Evolutionary conservation across 2,797 vertebrate genomes (phyloP), one percentile per base, ranked within the genome.

Genomic region (Gouania willdenowi): DNA sequence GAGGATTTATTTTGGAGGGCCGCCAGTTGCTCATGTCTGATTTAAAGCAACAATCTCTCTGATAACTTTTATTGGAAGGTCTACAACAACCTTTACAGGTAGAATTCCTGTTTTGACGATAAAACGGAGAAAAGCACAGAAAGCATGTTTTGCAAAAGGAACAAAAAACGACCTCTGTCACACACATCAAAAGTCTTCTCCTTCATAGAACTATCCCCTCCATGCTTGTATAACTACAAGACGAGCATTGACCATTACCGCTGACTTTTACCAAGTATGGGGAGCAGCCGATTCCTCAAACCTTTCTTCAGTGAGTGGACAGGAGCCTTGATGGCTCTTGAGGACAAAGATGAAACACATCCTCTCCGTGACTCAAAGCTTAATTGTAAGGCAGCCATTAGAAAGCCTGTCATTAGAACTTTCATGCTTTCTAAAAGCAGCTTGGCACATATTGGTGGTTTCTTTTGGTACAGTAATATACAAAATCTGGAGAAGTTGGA

Each of bases 341-440:
- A 37, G 43, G 41, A 67, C 47, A 24, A 31, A 60, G 34, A 74
- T 58, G 45, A 77, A 79, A 65, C 43, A 33, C 37, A 25, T 9
- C 47, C 55, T 63, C 33, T 45, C 22, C 54, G 24, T 40, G 2
- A 55, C 4, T 14, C 30, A 38, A 28, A 41, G 22, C 27, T 18
- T 70, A 77, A 81, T 77, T 79, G 44, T 37, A 62, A 71, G 63
- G 61, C 58, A 40, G 20, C 25, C 10, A 14, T 0, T 3, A 4
- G 27, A 42, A 17, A 50, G 55, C 72, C 70, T 82, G 71, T 79
- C 39, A 81, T 81, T 79, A 78, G 33, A 27, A 33, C 41, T 44
- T 36, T 37, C 7, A 30, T 27, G 8, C 28, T 61, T 31, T 41
- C 36, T 35, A 22, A 49, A 15, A 48, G 27, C 26, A 5, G 26